Base-by-base conservation (phyloP, 2,113 vertebrate genomes). In the Trichechus manatus region DNA sequence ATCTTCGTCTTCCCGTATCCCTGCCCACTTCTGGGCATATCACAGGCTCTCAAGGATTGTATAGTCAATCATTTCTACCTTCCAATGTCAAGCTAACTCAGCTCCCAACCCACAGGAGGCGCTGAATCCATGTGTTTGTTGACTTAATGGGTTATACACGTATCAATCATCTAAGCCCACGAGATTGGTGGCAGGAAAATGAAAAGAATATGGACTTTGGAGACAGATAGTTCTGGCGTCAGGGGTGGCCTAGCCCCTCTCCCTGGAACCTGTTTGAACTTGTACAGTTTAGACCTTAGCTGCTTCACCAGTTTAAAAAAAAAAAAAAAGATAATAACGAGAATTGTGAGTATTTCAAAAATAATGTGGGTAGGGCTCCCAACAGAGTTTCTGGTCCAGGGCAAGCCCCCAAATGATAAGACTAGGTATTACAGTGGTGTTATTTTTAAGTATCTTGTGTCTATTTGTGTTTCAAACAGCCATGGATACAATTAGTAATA, bases 21-120 rank as follows among this genome's bases (percentile, higher is more conserved):
- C 42, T 82, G 9, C 10, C 85, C 9, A 59, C 44, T 10, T 63
- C 78, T 63, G 31, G 22, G 27, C 20, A 77, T 90, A 81, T 63
- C 82, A 94, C 15, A 36, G 31, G 44, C 56, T 87, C 68, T 96
- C 80, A 87, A 68, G 90, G 87, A 68, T 44, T 81, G 63, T 64
- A 87, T 83, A 85, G 77, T 90, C 78, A 89, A 91, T 42, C 77
- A 47, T 80, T 87, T 92, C 89, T 92, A 87, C 84, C 31, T 75
- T 87, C 44, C 31, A 39, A 11, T 84, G 56, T 82, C 39, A 70
- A 72, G 19, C 31, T 72, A 86, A 78, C 22, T 53, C 25, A 81
- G 56, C 44, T 93, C 27, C 53, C 79, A 87, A 88, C 68, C 90
- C 25, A 79, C 1, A 79, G 87, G 14, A 90, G 78, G 77, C 22